Base-by-base conservation (phyloP, 2,113 vertebrate species). In the Lipotes vexillifer region DNA sequence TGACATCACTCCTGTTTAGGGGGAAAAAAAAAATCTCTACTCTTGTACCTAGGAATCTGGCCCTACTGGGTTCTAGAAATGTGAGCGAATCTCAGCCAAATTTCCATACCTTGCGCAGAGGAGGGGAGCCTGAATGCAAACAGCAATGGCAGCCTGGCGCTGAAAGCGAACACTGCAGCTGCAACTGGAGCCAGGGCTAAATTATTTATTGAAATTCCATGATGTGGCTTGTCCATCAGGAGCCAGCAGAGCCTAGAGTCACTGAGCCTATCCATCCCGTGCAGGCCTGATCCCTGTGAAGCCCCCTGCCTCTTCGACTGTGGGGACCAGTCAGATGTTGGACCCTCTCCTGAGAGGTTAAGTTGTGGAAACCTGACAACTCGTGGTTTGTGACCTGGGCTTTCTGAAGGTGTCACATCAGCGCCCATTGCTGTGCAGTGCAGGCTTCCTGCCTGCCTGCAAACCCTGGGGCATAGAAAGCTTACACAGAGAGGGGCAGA, bases 181-280 rank as follows among this genome's bases (percentile, higher is more conserved):
- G 99, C 98, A 99, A 99, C 97, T n/a, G 77, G 98, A 99, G 83
- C 97, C 10, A 2, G 46, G 38, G 38, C 86, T 99, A 98, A 99
- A 99, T 99, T 98, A 99, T 99, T 99, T 97, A 99, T 98, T 98
- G 98, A 99, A 99, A 99, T 99, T 99, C 99, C 99, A 98, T 97
- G 9, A 98, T 98, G 98, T 97, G 95, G 94, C 97, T 94, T 97
- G 97, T 94, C 94, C 90, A 27, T 92, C 96, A 95, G 95, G 90
- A 98, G 92, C 93, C 11, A 31, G 68, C 84, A 55, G 63, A 95
- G 90, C 88, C 83, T 75, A 91, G 94, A 97, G 85, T 80, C 78
- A 59, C 44, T 65, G 68, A 74, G 91, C 75, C 65, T 38, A 87
- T 69, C 72, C 18, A 38, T 89, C 89, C 85, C 33, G 2, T 15